Evolutionary conservation across 2,797 vertebrate species (phyloP).

Genomic region (Bradypus variegatus): DNA sequence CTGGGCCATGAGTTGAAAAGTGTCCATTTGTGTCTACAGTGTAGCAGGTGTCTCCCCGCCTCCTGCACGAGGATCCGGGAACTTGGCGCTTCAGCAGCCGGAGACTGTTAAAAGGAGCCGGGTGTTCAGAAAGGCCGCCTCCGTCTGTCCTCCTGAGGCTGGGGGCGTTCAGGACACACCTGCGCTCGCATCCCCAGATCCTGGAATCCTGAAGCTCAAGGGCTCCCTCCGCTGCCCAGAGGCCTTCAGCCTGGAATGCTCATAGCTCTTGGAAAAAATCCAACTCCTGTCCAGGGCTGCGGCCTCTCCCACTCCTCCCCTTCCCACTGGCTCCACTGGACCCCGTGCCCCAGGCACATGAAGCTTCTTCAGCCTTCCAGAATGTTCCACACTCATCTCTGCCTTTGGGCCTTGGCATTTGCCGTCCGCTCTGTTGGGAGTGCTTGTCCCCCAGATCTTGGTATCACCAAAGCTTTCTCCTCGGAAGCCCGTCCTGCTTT

Average conservation of each 20-base stretch:
- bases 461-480: background rate
- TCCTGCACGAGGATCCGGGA: slow-evolving; percentile 40
- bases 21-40: slow-evolving; percentile 58
- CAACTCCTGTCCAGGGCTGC: background rate
- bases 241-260: background rate
- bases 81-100: slow-evolving; percentile 51
- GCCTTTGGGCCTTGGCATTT: background rate
- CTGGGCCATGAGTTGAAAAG: slow-evolving; percentile 67
- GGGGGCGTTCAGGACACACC: background rate
- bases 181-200: background rate
- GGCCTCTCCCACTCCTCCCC: background rate
- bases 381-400: background rate
- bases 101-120: slow-evolving; percentile 25
- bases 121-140: background rate
- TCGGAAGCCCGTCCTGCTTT: background rate
- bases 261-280: background rate
- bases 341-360: fast-evolving
- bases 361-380: background rate
- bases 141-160: background rate
- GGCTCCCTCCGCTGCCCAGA: background rate
- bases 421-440: background rate
- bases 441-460: background rate
- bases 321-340: background rate
- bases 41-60: slow-evolving; percentile 28
- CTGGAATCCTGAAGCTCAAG: background rate